Percentiles rank a stretch among this genome's conserved stretches.
Evolutionary conservation across 2,797 vertebrate genomes (phyloP).

Genomic region (Notamacropus eugenii): DNA sequence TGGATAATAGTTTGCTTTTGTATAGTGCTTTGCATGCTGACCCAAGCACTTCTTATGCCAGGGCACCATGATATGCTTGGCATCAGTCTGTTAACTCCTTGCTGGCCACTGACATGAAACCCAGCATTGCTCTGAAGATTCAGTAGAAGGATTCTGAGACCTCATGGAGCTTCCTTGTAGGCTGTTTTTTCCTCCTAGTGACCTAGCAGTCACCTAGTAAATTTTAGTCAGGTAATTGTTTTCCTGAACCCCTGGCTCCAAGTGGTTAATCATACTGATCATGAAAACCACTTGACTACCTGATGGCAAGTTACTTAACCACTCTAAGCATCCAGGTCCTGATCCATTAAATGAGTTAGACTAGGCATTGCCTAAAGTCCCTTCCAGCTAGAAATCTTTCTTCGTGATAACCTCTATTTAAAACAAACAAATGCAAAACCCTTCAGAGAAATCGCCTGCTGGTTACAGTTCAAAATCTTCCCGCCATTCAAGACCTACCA

Average conservation of each 20-base stretch:
- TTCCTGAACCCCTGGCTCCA: background rate
- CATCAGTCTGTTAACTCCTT: background rate
- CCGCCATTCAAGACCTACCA: background rate
- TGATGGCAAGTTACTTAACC: background rate
- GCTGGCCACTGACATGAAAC: background rate
- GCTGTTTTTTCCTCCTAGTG: background rate
- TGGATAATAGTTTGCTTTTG: background rate
- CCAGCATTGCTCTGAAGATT: background rate
- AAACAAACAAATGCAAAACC: background rate
- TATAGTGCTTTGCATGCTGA: background rate
- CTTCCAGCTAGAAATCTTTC: background rate
- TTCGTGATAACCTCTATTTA: background rate
- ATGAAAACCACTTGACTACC: background rate
- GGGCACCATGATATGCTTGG: background rate
- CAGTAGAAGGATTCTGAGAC: background rate
- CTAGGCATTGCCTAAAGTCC: background rate
- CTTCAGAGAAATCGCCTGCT: background rate
- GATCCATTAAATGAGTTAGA: background rate
- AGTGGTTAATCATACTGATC: background rate
- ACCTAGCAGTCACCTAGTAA: background rate
- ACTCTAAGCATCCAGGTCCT: background rate
- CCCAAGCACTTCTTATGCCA: background rate
- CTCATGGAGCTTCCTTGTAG: background rate
- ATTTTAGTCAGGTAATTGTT: background rate
- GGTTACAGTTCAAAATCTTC: background rate